These are phyloP conservation scores for Philopedon plagiatum DNA, from an alignment of 2,888 invertebrate genomes.

Conservation along the genomic window DNA sequence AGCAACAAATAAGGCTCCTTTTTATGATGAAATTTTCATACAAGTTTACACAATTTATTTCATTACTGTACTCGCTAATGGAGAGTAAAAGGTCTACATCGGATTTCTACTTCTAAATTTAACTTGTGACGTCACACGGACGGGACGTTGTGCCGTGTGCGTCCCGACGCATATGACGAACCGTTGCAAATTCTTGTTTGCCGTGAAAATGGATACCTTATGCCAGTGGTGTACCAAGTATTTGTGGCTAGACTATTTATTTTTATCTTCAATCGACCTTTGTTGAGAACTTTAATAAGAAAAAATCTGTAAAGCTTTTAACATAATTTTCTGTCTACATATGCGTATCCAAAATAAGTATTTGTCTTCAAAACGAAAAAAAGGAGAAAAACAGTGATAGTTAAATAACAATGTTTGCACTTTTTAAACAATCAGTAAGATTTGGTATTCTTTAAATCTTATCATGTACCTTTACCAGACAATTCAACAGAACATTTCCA, in stretches of 20 bases:
- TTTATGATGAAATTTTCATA: slow-evolving; percentile 3
- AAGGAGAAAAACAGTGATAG: no score
- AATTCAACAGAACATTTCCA: no score
- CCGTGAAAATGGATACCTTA: slow-evolving; percentile 27
- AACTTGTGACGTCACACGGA: slow-evolving; percentile 4
- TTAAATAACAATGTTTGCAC: no score
- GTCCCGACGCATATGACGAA: slow-evolving; percentile 30
- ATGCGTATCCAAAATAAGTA: no score
- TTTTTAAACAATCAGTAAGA: no score
- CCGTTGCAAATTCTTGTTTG: slow-evolving; percentile 23
- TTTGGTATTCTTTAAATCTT: no score
- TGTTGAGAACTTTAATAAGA: no score
- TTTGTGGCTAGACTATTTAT: background rate
- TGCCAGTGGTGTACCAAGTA: slow-evolving; percentile 15
- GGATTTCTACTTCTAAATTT: slow-evolving; percentile 10
- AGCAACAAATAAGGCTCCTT: background rate
- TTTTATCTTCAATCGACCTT: background rate
- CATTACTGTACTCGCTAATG: background rate
- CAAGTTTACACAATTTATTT: background rate
- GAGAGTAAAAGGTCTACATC: background rate
- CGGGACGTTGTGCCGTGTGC: slow-evolving; percentile 11
- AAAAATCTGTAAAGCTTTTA: no score
- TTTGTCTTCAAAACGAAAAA: no score
- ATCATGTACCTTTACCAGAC: no score
- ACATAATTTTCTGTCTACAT: no score